A percentile compares a stretch with the other conserved stretches of the same genome.
phyloP scores from a whole-genome alignment of 2,113 vertebrate species.

The Mohoua ochrocephala region DNA sequence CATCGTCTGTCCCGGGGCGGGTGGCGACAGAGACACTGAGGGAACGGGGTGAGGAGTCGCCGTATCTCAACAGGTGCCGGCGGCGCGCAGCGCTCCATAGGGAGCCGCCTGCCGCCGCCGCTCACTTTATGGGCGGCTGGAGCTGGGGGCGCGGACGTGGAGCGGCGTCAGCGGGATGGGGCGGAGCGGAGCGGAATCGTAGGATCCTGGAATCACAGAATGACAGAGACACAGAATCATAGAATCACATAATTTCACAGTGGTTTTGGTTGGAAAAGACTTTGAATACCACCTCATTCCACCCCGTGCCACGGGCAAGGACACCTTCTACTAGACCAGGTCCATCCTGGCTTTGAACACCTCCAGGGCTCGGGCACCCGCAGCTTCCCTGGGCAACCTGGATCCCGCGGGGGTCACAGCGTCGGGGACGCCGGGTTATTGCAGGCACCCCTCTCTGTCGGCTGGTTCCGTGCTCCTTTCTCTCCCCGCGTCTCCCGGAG shows the following conservation, averaged over 20 bases:
- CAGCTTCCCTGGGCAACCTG: neutral
- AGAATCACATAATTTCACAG: accelerated
- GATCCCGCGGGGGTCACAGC: neutral
- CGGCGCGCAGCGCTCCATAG: neutral
- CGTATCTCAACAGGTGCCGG: neutral
- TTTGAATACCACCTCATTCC: too few relatives aligned
- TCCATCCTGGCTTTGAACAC: neutral
- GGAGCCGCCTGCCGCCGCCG: neutral
- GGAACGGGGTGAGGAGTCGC: neutral
- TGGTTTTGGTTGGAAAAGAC: neutral
- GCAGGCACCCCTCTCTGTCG: neutral
- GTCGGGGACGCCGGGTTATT: neutral
- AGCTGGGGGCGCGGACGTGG: neutral
- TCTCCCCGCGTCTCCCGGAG: neutral
- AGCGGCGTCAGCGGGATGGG: neutral
- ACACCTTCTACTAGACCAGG: neutral
- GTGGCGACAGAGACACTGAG: neutral
- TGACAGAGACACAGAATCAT: accelerated
- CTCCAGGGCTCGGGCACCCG: neutral
- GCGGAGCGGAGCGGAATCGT: neutral
- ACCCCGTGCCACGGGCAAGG: neutral
- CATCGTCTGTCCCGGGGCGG: neutral
- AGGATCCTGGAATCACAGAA: neutral
- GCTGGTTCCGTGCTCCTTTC: neutral
- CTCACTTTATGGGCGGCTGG: neutral